These are phyloP conservation scores for Channa striata DNA, from an alignment of 2,797 vertebrate species.

Conservation along the genomic window DNA sequence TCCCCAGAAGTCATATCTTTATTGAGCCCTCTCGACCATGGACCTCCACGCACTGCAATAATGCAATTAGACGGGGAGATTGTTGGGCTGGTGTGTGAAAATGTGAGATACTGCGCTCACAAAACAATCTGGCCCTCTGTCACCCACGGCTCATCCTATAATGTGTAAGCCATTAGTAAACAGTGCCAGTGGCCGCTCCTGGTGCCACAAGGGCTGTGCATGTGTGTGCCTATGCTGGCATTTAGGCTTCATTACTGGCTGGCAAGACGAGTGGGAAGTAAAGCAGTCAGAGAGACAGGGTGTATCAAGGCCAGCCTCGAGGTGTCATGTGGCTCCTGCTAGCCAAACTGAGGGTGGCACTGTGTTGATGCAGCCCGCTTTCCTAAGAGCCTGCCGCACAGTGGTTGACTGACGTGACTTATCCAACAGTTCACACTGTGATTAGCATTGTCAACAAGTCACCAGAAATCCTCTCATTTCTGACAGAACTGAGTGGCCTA, in stretches of 20 bases:
- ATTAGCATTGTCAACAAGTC: conserved; percentile 54
- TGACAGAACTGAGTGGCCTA: conserved; percentile 26
- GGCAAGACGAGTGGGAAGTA: conserved; percentile 55
- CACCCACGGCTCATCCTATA: conserved; percentile 82
- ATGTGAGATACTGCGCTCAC: conserved; percentile 86
- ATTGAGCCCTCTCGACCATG: conserved; percentile 89
- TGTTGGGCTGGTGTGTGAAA: conserved; percentile 91
- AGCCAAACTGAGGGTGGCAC: conserved; percentile 72
- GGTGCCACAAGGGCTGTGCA: conserved; percentile 53
- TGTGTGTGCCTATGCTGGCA: conserved; percentile 36
- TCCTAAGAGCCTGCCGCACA: conserved; percentile 48
- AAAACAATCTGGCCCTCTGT: conserved; percentile 86
- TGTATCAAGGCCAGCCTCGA: conserved; percentile 48
- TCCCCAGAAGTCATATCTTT: conserved; percentile 90
- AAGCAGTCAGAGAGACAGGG: conserved; percentile 51
- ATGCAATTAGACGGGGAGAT: conserved; percentile 87
- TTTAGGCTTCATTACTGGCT: conserved; percentile 58
- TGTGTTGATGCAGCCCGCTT: conserved; percentile 56
- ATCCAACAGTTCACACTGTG: conserved; percentile 52
- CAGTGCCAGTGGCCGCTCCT: conserved; percentile 28
- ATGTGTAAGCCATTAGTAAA: conserved; percentile 82
- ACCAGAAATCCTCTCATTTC: conserved; percentile 43
- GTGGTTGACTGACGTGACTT: conserved; percentile 48
- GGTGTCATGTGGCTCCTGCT: conserved; percentile 62
- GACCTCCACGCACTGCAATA: conserved; percentile 88